A percentile compares a stretch with the other conserved stretches of the same genome.
Conservation (phyloP, 2,113 vertebrate genomes). For the Perccottus glenii region DNA sequence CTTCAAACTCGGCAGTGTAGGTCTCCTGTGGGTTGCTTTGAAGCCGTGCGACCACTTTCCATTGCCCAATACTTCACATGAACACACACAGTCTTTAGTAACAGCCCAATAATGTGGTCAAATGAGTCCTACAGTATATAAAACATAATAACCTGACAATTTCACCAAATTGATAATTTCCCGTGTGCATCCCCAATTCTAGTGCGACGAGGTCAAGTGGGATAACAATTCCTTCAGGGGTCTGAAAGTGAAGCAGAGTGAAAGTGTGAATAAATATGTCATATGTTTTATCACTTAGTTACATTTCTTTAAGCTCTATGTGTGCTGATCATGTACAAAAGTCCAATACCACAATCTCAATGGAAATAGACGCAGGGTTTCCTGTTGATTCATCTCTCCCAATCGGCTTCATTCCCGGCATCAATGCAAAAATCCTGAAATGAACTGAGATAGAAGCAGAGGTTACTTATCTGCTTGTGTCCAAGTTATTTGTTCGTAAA, state of each 20-base stretch:
- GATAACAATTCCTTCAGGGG: constrained; percentile 68
- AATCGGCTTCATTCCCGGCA: constrained; percentile 55
- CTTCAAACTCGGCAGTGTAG: constrained; percentile 71
- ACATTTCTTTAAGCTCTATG: no score
- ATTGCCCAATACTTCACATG: constrained; percentile 59
- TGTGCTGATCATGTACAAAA: neutral
- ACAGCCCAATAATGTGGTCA: no score
- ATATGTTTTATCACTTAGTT: no score
- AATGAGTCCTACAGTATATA: no score
- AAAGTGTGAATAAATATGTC: no score
- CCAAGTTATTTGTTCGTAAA: no score
- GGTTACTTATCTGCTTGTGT: neutral
- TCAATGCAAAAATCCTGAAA: constrained; percentile 75
- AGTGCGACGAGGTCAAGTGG: constrained; percentile 32
- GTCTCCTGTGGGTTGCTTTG: constrained; percentile 58
- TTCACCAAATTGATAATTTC: constrained; percentile 51
- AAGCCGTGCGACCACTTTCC: constrained; percentile 72
- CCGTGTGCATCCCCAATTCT: constrained; percentile 48
- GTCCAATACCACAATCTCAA: constrained; percentile 70
- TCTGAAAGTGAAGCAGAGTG: constrained; percentile 52
- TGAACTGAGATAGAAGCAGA: constrained; percentile 51
- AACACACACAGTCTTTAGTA: neutral
- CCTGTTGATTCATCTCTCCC: constrained; percentile 17
- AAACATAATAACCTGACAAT: constrained; percentile 60
- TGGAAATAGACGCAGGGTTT: constrained; percentile 39